These are phyloP conservation scores for Synanthedon formicaeformis DNA, from an alignment of 2,888 invertebrate genomes.

Conservation along the genomic window DNA sequence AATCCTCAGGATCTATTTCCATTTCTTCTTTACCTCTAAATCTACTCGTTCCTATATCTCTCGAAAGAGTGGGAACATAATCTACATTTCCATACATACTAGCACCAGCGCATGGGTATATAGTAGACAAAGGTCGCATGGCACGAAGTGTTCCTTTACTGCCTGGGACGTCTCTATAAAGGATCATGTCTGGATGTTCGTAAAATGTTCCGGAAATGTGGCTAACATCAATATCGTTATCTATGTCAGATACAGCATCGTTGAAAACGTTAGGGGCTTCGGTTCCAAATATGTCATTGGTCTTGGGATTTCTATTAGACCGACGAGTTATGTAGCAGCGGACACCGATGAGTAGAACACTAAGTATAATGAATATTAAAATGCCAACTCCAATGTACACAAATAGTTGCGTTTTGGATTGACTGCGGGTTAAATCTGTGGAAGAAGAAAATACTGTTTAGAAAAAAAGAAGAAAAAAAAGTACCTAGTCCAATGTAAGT, in stretches of 20 bases:
- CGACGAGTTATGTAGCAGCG: constrained; percentile 35
- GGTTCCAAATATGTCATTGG: constrained; percentile 56
- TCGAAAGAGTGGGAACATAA: constrained; percentile 37
- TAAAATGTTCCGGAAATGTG: constrained; percentile 62
- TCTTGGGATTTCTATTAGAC: constrained; percentile 37
- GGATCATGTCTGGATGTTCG: constrained; percentile 62
- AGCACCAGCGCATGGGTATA: constrained; percentile 49
- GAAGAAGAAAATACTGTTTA: neutral
- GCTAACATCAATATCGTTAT: constrained; percentile 54
- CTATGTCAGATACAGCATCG: constrained; percentile 53
- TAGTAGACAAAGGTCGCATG: constrained; percentile 57
- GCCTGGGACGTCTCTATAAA: constrained; percentile 50
- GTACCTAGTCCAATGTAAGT: neutral
- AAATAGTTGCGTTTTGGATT: constrained; percentile 7
- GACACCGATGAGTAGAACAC: constrained; percentile 23
- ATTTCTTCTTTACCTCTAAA: constrained; percentile 38
- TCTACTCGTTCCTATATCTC: constrained; percentile 25
- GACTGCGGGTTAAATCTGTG: neutral
- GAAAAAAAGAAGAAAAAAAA: no score
- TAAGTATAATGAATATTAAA: constrained; percentile 23
- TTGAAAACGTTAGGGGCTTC: constrained; percentile 59
- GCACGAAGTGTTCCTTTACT: constrained; percentile 48
- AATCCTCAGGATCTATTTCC: constrained; percentile 31
- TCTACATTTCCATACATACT: constrained; percentile 60
- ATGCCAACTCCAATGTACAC: constrained; percentile 34